Percentiles rank a stretch among this genome's conserved stretches.
Conservation (phyloP, 2,113 vertebrate genomes). For the Meles meles region DNA sequence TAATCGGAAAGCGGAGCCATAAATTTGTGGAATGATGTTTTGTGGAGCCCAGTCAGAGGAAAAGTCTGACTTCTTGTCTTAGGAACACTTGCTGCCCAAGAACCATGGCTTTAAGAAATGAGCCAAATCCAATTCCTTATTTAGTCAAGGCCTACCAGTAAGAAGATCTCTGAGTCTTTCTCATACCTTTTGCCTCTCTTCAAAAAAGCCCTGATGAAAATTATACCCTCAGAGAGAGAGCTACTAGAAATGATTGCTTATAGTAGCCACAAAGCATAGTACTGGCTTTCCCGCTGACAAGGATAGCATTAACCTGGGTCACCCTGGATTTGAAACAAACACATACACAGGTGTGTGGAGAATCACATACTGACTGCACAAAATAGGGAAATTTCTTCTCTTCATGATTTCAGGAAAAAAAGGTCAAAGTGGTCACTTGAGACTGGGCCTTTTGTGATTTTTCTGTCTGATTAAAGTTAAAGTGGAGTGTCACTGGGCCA, state of each 20-base stretch:
- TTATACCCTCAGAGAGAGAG: neutral
- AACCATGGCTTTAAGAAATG: neutral
- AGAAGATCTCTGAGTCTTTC: neutral
- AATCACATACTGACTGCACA: neutral
- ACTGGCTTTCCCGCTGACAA: neutral
- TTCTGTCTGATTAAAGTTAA: slow-evolving; percentile 70
- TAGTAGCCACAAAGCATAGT: neutral
- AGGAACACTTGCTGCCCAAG: neutral
- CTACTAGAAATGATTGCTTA: neutral
- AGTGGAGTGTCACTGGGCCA: slow-evolving; percentile 52
- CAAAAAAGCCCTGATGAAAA: neutral
- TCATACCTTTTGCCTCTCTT: neutral
- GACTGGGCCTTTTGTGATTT: slow-evolving; percentile 60
- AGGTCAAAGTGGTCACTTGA: slow-evolving; percentile 52
- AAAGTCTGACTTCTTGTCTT: neutral
- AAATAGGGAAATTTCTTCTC: slow-evolving; percentile 49
- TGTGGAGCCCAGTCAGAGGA: neutral
- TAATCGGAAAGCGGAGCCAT: neutral
- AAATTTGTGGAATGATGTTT: neutral
- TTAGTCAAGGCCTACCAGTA: neutral
- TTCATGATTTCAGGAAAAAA: neutral
- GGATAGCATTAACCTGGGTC: neutral
- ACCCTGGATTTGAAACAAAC: slow-evolving; percentile 41
- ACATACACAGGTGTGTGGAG: neutral
- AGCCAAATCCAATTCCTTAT: neutral